Evolutionary conservation across 2,113 vertebrate species (phyloP).

Genomic region (Psephotus haematonotus): DNA sequence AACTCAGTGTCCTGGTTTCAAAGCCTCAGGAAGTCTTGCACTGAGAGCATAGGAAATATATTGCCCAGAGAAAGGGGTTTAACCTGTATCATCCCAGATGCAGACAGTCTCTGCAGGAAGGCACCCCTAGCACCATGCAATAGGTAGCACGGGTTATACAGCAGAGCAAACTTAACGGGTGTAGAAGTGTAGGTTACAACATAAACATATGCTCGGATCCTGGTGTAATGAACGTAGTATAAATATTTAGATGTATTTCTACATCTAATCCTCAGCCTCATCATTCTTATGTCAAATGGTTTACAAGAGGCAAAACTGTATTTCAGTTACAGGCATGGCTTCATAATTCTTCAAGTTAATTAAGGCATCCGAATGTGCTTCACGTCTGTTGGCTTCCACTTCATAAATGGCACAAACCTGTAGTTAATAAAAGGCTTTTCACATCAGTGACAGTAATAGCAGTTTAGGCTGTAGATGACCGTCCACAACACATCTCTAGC

Average conservation of each 20-base stretch:
- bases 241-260: constrained; percentile 59
- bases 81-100: fast-evolving
- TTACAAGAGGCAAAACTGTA: constrained; percentile 22
- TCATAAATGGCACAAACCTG: not conserved
- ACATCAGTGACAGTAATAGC: not conserved
- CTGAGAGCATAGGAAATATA: not conserved
- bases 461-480: not conserved
- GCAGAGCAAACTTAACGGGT: not conserved
- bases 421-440: not conserved
- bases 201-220: not conserved
- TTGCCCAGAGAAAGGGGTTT: not conserved
- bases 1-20: not conserved
- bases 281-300: constrained; percentile 36
- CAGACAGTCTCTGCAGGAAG: not conserved
- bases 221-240: not conserved
- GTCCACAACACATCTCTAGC: not conserved
- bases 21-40: not conserved
- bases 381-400: not conserved
- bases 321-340: not conserved
- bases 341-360: constrained; percentile 31
- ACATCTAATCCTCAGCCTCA: constrained; percentile 18
- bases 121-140: fast-evolving
- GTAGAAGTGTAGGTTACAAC: not conserved
- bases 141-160: fast-evolving
- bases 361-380: not conserved